Evolutionary conservation across 1,140 invertebrate species (phyloP), one percentile per base, ranked within the genome.

Genomic region (Bilobella aurantiaca): DNA sequence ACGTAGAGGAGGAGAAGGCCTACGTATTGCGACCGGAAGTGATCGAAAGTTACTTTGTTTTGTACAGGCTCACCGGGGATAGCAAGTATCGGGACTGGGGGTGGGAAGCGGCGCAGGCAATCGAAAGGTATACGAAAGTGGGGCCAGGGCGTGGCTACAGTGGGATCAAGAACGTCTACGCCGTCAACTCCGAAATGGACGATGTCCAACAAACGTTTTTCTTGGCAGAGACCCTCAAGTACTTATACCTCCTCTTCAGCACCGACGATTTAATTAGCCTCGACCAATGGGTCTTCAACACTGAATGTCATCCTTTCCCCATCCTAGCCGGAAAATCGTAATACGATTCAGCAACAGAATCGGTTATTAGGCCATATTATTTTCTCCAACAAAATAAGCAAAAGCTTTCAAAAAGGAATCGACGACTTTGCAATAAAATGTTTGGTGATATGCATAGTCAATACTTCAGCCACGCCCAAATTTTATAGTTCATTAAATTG

Each of bases 161-260:
- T 21, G 96, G 96, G 3, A 82, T 99, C 23, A 85, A 87, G 72
- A 95, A 99, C 81, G 96, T 98, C 46, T 96, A 98, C 79, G 82
- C 87, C 74, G 82, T 64, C 82, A 87, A 70, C 85, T 91, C 25
- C 82, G 84, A 47, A 91, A 27, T 96, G 75, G 96, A 99, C 80
- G 95, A 98, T 76, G 94, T 98, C 34, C 94, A 97, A 75, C 96
- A 98, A 79, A 97, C 93, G 79, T 99, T 93, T 82, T 97, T 98
- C 81, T 83, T 99, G 63, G 96, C 96, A 21, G 96, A 99, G 81
- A 98, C 95, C 29, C 83, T 99, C 23, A 99, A 99, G 85, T 87
- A 87, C 74, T 76, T 86, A 16, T 87, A 85, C 75, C 76, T 87
- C 31, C 79, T 84, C 27, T 87, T 87, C 74, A 83, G 82, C 30